Evolutionary conservation across 2,113 vertebrate species (phyloP).

Genomic region (Pseudorasbora parva): DNA sequence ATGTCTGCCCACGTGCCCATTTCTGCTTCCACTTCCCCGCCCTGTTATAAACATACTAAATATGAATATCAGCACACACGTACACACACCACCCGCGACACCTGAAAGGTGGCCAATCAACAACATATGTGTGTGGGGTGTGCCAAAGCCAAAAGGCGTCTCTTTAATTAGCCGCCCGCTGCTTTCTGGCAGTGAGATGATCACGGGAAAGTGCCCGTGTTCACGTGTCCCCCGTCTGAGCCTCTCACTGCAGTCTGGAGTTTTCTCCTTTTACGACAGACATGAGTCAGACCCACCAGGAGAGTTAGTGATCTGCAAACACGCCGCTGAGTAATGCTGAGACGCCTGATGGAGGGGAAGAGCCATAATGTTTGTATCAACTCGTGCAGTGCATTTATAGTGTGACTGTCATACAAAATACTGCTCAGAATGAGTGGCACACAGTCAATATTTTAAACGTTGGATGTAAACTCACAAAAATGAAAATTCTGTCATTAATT

Average conservation of each 20-base stretch:
- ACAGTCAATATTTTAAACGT: no score
- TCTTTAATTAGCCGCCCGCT: slow-evolving; percentile 71
- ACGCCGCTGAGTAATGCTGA: slow-evolving; percentile 35
- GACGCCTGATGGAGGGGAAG: slow-evolving; percentile 27
- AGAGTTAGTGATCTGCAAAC: slow-evolving; percentile 40
- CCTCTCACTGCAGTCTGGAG: slow-evolving; percentile 49
- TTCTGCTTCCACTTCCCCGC: slow-evolving; percentile 36
- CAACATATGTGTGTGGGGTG: slow-evolving; percentile 70
- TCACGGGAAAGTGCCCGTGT: slow-evolving; percentile 40
- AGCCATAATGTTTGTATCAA: slow-evolving; percentile 16
- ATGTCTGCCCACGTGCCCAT: slow-evolving; percentile 52
- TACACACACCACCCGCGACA: slow-evolving; percentile 75
- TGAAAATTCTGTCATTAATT: no score
- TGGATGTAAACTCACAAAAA: no score
- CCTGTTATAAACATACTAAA: slow-evolving; percentile 53
- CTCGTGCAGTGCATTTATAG: not conserved
- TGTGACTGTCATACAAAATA: not conserved
- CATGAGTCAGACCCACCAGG: slow-evolving; percentile 57
- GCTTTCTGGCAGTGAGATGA: slow-evolving; percentile 44
- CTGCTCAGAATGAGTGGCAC: not conserved
- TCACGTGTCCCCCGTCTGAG: slow-evolving; percentile 39
- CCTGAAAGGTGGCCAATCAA: slow-evolving; percentile 84
- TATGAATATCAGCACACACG: slow-evolving; percentile 69
- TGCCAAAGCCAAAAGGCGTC: slow-evolving; percentile 62
- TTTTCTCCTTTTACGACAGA: slow-evolving; percentile 49